A percentile compares a stretch with the other conserved stretches of the same genome.
These are phyloP conservation scores for Aphodius granarius DNA, from an alignment of 2,888 invertebrate genomes.

Conservation along the genomic window DNA sequence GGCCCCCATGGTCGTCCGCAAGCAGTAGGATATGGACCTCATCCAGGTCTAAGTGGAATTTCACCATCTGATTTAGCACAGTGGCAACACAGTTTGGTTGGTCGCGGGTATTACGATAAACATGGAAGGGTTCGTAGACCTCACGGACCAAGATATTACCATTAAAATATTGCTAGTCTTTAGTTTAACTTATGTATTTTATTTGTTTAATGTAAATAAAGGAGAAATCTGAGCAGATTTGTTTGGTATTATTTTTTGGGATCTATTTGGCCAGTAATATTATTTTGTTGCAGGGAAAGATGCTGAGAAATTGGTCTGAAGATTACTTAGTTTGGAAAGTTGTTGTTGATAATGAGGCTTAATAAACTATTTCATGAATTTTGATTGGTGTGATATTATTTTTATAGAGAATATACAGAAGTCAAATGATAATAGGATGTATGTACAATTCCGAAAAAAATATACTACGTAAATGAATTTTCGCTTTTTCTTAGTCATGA, in stretches of 20 bases:
- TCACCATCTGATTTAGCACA: conserved; percentile 16
- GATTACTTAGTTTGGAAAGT: not conserved
- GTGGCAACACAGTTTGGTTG: conserved; percentile 20
- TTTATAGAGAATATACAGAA: not conserved
- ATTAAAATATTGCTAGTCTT: not conserved
- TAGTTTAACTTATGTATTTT: not conserved
- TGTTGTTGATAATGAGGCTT: not conserved
- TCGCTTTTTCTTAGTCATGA: too few species aligned
- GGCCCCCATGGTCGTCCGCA: not conserved
- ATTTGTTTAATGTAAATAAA: not conserved
- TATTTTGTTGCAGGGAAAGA: not conserved
- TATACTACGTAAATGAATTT: too few species aligned
- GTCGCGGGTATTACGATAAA: conserved; percentile 15
- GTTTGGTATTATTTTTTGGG: not conserved
- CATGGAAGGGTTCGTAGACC: not conserved
- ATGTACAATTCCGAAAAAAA: too few species aligned
- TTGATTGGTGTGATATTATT: not conserved
- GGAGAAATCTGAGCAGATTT: not conserved
- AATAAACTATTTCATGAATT: not conserved
- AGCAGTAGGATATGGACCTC: not conserved
- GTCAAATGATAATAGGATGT: not conserved
- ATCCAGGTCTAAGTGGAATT: not conserved
- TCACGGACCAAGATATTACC: not conserved
- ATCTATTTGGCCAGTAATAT: not conserved
- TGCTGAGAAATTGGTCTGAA: not conserved